These are phyloP conservation scores for Amiota minor DNA, from an alignment of 2,888 invertebrate species.

Conservation along the genomic window DNA sequence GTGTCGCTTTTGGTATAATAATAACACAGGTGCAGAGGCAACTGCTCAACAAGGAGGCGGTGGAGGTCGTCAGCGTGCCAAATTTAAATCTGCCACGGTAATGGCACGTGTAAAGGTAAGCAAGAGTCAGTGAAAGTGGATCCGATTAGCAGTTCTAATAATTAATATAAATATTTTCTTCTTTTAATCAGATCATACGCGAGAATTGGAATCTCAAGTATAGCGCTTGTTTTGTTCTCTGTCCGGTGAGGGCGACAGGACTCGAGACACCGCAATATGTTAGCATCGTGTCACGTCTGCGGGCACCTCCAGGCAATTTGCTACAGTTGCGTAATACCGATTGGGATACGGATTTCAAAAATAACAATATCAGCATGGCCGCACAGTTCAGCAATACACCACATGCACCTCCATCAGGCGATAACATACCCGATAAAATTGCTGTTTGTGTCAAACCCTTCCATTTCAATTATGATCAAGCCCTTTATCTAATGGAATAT, in stretches of 20 bases:
- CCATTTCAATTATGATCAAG: slow-evolving; percentile 90
- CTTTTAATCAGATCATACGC: slow-evolving; percentile 80
- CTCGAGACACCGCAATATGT: slow-evolving; percentile 80
- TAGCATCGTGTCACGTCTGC: slow-evolving; percentile 79
- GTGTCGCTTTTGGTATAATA: slow-evolving; percentile 84
- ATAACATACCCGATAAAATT: slow-evolving; percentile 75
- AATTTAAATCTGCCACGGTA: slow-evolving; percentile 78
- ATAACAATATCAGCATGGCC: background rate
- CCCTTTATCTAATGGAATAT: slow-evolving; percentile 89
- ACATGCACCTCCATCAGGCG: slow-evolving; percentile 57
- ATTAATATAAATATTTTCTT: slow-evolving; percentile 36
- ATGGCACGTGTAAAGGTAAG: slow-evolving; percentile 83
- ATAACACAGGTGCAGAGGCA: slow-evolving; percentile 34
- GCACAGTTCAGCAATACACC: background rate
- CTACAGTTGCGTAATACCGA: slow-evolving; percentile 78
- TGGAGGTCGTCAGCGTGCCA: slow-evolving; percentile 44
- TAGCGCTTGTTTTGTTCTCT: slow-evolving; percentile 91
- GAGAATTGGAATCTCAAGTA: slow-evolving; percentile 96
- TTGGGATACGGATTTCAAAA: slow-evolving; percentile 70
- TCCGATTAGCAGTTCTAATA: background rate
- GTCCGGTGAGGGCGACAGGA: slow-evolving; percentile 79
- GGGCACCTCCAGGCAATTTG: slow-evolving; percentile 79
- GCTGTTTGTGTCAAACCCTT: slow-evolving; percentile 93
- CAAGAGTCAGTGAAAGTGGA: background rate
- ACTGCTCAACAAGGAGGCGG: slow-evolving; percentile 45